phyloP scores from a whole-genome alignment of 2,888 invertebrate genomes.

The Megaustenia siamemsis region DNA sequence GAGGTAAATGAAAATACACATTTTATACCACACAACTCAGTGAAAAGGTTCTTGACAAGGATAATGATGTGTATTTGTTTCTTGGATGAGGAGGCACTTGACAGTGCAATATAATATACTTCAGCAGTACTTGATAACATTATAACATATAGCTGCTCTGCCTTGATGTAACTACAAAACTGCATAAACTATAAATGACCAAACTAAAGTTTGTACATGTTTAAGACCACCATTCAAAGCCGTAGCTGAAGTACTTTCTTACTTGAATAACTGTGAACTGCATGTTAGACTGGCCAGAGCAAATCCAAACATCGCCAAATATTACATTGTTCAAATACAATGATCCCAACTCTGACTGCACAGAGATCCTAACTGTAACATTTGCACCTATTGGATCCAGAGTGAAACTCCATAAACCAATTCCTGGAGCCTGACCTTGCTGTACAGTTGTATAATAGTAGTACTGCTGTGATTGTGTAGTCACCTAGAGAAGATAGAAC shows the following conservation, averaged over 20 bases:
- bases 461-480: background rate
- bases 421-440: constrained; percentile 16
- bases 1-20: too few relatives aligned
- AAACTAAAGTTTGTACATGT: too few relatives aligned
- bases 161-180: too few relatives aligned
- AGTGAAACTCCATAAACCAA: constrained; percentile 64
- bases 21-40: too few relatives aligned
- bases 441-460: constrained; percentile 15
- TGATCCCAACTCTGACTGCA: constrained; percentile 60
- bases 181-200: too few relatives aligned
- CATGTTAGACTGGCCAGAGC: constrained; percentile 78
- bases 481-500: background rate
- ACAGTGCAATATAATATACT: too few relatives aligned
- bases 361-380: constrained; percentile 65
- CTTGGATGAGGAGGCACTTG: too few relatives aligned
- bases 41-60: too few relatives aligned
- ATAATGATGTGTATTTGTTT: too few relatives aligned
- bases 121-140: too few relatives aligned
- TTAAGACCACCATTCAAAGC: too few relatives aligned
- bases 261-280: constrained; percentile 62
- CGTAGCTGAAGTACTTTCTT: background rate
- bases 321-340: constrained; percentile 70
- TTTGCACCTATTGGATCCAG: constrained; percentile 55
- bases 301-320: constrained; percentile 79
- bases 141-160: too few relatives aligned